Percentiles rank a stretch among this genome's conserved stretches.
phyloP scores from a whole-genome alignment of 1,140 invertebrate species.

The Drosophila sechellia region DNA sequence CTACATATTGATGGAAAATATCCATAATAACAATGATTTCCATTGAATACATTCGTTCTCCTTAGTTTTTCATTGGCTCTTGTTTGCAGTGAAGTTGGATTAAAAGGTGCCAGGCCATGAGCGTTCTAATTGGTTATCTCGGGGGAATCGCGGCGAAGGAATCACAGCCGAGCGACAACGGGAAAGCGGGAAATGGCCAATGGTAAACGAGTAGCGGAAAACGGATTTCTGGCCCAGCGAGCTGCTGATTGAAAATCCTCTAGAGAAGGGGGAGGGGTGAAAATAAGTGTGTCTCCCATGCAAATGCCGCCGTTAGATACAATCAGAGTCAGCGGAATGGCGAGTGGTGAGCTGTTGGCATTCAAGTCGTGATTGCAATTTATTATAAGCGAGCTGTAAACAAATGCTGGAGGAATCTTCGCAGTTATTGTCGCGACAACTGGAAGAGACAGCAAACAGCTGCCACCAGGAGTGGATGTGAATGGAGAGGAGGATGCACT shows the following conservation, averaged over 20 bases:
- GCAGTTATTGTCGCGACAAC: slow-evolving; percentile 64
- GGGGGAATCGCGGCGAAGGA: slow-evolving; percentile 24
- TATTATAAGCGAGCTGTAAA: slow-evolving; percentile 57
- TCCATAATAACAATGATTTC: too few relatives aligned
- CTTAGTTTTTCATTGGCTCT: not conserved
- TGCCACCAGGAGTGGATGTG: slow-evolving; percentile 13
- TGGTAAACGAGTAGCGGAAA: slow-evolving; percentile 73
- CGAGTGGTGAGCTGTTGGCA: slow-evolving; percentile 53
- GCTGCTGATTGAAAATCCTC: slow-evolving; percentile 64
- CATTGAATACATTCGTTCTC: too few relatives aligned
- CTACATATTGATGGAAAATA: too few relatives aligned
- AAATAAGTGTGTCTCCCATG: slow-evolving; percentile 28
- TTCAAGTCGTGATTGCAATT: slow-evolving; percentile 68
- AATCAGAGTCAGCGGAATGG: slow-evolving; percentile 25
- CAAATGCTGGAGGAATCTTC: slow-evolving; percentile 46
- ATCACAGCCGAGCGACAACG: slow-evolving; percentile 16
- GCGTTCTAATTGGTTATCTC: slow-evolving; percentile 50
- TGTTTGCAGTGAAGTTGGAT: slow-evolving; percentile 16
- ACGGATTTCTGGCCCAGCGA: slow-evolving; percentile 73
- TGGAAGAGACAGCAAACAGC: slow-evolving; percentile 45
- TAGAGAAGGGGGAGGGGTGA: slow-evolving; percentile 7
- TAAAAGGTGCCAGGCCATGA: slow-evolving; percentile 33
- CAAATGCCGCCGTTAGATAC: slow-evolving; percentile 41
- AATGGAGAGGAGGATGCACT: slow-evolving; percentile 47
- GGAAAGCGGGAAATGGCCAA: slow-evolving; percentile 33